Base-by-base conservation (phyloP, 2,797 vertebrate species). In the Microcaecilia unicolor region DNA sequence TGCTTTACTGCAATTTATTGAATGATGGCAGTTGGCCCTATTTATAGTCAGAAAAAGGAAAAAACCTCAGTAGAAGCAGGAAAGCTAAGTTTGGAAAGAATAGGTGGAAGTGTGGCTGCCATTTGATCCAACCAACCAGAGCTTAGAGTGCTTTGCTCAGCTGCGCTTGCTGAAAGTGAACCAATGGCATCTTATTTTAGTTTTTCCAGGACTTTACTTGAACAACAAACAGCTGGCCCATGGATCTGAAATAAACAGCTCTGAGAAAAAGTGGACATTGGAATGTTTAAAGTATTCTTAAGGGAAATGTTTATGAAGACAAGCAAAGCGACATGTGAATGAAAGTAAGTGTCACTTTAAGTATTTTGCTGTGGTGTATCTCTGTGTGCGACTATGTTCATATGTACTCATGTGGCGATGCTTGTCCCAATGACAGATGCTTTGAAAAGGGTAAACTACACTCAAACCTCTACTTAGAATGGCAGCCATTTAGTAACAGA, bases 1-100 rank as follows among this genome's bases (percentile, higher is more conserved):
- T 61, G 67, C 72, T 77, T 74, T 73, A 72, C 79, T 83, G 74
- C 69, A 75, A 64, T 51, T 76, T 58, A 70, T 81, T 76, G 62
- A 78, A 79, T 77, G 66, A 59, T 34, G 36, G 63, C 51, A 63
- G 74, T 61, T 30, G 51, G 54, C 29, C 28, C 87, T 95, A 95
- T 88, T 89, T 92, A 92, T 95, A 93, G 86, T 51, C 41, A 60
- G 54, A 72, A 67, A 61, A 73, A 84, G 82, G 83, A 82, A 88
- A 88, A 84, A 66, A 46, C 69, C 76, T 63, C 45, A 58, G 64
- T 80, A 65, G 82, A 80, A 76, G 86, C 92, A 92, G 92, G 93
- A 97, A 96, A 85, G 87, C 85, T 85, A 92, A 81, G 85, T 82
- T 81, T 78, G 75, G 85, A 91, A 92, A 97, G 90, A 97, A 97